Evolutionary conservation across 2,888 invertebrate species (phyloP), one percentile per base, ranked within the genome.

Genomic region (Geotrupes spiniger): DNA sequence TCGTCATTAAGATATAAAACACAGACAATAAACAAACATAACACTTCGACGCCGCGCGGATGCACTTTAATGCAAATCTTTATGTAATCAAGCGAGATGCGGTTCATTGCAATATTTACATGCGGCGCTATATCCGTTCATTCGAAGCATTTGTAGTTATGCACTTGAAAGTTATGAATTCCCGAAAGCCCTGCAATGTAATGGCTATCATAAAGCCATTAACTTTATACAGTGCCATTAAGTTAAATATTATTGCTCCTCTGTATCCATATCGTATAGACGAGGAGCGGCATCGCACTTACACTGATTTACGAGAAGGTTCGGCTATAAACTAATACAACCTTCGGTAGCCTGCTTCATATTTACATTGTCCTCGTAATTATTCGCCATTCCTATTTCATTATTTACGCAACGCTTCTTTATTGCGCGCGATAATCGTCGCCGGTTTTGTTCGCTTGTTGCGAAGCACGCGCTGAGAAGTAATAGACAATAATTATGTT

Each of bases 171-270:
- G 9, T 33, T 33, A 33, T 33, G 33, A 33, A 33, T 33, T 33
- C 33, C 33, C 33, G 8, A 33, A 33, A 33, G 33, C 33, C 33
- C 15, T 33, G 33, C 33, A 58, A 54, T 54, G 61, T 63, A 62
- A 63, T 62, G 58, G 61, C 64, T 58, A 65, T 64, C 64, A 64
- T 64, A 65, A 64, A 65, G 59, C 61, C 60, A 65, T 65, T 65
- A 65, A 65, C 60, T 63, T 62, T 64, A 68, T 64, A 65, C 64
- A 60, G 63, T 64, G 64, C 63, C 64, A 64, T 68, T 67, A 67
- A 65, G 60, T 64, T 64, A 65, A 66, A 66, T 67, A 65, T 66
- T 66, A 68, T 66, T 63, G 62, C 66, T 63, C 52, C 56, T 58
- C 57, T 58, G 57, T 56, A 57, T 57, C 51, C 57, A 54, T 56